Evolutionary conservation across 2,797 vertebrate species (phyloP).

Genomic region (Chrysocyon brachyurus): DNA sequence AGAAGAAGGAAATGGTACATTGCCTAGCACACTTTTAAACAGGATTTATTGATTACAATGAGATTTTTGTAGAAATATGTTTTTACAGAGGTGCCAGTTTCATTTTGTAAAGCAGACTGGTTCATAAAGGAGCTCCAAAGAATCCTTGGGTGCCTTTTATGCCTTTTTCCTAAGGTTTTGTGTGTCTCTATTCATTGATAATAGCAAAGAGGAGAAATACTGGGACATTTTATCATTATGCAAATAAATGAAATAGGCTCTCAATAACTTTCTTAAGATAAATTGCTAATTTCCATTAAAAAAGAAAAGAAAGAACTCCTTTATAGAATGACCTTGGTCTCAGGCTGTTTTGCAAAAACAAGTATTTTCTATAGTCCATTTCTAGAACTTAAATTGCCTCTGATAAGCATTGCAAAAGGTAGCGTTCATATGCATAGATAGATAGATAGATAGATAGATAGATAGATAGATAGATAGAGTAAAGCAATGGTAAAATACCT

Average conservation of each 20-base stretch:
- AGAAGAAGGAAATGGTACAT: neutral
- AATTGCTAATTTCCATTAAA: slow-evolving; percentile 78
- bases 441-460: neutral
- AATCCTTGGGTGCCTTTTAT: slow-evolving; percentile 60
- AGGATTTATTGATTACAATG: slow-evolving; percentile 61
- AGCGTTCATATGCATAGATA: neutral
- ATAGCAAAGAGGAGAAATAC: slow-evolving; percentile 60
- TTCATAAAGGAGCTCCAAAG: slow-evolving; percentile 65
- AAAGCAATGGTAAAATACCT: neutral
- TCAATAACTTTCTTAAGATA: slow-evolving; percentile 77
- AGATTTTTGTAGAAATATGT: slow-evolving; percentile 69
- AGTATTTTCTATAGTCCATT: slow-evolving; percentile 58
- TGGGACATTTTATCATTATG: slow-evolving; percentile 77
- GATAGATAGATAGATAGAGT: neutral
- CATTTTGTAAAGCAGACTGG: slow-evolving; percentile 54
- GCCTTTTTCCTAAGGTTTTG: slow-evolving; percentile 53
- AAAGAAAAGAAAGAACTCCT: slow-evolving; percentile 68
- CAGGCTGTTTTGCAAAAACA: slow-evolving; percentile 72
- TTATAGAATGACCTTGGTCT: slow-evolving; percentile 67
- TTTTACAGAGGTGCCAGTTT: slow-evolving; percentile 63
- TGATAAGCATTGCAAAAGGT: slow-evolving; percentile 34
- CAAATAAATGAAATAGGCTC: slow-evolving; percentile 75
- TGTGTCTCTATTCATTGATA: slow-evolving; percentile 67
- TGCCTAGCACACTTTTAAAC: neutral
- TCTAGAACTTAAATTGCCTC: slow-evolving; percentile 37